These are phyloP conservation scores for Rhingia campestris DNA, from an alignment of 2,888 invertebrate species.

Conservation along the genomic window DNA sequence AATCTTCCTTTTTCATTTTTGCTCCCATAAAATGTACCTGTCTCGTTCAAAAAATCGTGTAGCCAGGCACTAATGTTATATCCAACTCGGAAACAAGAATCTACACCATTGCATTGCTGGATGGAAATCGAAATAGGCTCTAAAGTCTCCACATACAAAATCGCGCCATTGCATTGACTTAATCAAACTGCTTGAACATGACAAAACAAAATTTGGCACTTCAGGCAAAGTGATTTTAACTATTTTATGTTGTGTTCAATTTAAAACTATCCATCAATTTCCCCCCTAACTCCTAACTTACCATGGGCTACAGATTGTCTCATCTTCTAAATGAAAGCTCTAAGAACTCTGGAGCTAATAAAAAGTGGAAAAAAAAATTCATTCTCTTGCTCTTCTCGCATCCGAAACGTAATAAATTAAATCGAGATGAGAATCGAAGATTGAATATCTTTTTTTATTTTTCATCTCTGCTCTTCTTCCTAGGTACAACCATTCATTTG, in stretches of 20 bases:
- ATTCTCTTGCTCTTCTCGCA: conserved; percentile 28
- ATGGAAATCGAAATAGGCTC: too few relatives aligned
- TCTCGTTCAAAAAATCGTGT: too few relatives aligned
- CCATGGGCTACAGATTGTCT: not conserved
- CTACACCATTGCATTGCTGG: too few relatives aligned
- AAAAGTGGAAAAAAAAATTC: conserved; percentile 16
- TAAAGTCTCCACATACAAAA: too few relatives aligned
- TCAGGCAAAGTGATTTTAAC: not conserved
- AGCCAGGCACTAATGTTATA: too few relatives aligned
- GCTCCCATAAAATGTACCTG: too few relatives aligned
- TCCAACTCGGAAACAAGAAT: too few relatives aligned
- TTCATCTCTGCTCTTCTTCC: not conserved
- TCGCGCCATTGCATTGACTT: not conserved
- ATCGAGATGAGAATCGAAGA: conserved; percentile 58
- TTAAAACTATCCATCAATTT: not conserved
- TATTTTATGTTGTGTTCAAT: not conserved
- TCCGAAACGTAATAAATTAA: conserved; percentile 63
- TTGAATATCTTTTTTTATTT: conserved; percentile 54
- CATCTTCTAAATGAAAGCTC: conserved; percentile 22
- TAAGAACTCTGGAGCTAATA: conserved; percentile 4
- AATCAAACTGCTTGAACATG: not conserved
- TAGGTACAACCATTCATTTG: not conserved
- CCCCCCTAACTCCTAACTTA: conserved; percentile 17
- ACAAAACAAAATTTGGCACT: not conserved
- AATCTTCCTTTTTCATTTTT: too few relatives aligned